Evolutionary conservation across 1,140 invertebrate genomes (phyloP).

Genomic region (Drosophila tristis): DNA sequence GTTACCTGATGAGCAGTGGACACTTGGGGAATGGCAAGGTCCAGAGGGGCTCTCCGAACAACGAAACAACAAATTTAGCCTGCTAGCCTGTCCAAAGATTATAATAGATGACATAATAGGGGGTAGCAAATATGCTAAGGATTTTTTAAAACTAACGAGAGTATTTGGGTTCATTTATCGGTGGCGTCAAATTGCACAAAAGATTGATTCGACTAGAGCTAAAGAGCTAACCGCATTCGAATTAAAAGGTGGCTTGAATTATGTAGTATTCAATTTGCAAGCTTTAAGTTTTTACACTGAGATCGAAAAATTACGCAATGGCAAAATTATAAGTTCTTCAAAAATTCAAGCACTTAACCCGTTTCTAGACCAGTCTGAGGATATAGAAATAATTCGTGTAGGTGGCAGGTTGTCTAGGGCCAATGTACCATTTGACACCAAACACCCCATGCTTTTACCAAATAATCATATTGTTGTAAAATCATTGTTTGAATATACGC

Average conservation of each 20-base stretch:
- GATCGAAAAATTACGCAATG: neutral
- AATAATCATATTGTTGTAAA: constrained; percentile 13
- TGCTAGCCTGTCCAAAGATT: no score
- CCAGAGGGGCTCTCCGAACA: no score
- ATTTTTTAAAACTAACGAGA: no score
- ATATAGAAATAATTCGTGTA: constrained; percentile 15
- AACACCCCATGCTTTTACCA: neutral
- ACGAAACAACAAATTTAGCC: no score
- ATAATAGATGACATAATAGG: no score
- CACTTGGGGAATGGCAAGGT: no score
- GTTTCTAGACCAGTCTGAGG: constrained; percentile 6
- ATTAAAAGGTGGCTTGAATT: constrained; percentile 8
- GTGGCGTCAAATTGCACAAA: constrained; percentile 5
- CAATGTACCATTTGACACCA: constrained; percentile 2
- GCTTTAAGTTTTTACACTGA: constrained; percentile 5
- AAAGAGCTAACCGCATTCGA: constrained; percentile 6
- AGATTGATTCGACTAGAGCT: neutral
- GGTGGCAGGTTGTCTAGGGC: constrained; percentile 7
- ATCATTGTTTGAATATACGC: neutral
- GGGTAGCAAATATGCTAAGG: no score
- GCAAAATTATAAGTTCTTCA: constrained; percentile 3
- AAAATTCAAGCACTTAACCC: constrained; percentile 12
- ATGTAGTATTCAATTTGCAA: constrained; percentile 17
- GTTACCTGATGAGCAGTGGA: neutral
- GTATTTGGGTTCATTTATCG: constrained; percentile 15